These are phyloP conservation scores for Gerris lacustris DNA, from an alignment of 2,888 invertebrate genomes.

Conservation along the genomic window DNA sequence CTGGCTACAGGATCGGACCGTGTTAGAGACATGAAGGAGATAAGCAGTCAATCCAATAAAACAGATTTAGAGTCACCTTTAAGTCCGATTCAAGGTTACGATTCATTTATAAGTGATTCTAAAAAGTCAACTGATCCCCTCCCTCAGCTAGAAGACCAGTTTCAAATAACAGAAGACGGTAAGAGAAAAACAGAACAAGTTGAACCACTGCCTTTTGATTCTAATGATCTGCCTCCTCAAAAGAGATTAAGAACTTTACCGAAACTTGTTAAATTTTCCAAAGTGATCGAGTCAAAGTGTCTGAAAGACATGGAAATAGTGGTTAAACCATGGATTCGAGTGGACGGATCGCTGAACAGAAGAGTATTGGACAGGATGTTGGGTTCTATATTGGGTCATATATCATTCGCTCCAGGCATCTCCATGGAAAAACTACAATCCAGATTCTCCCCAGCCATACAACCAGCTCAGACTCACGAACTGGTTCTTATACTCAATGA, in stretches of 20 bases:
- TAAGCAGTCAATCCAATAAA: neutral
- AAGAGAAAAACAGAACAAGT: neutral
- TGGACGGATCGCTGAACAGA: conserved; percentile 58
- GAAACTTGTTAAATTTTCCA: neutral
- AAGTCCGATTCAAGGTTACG: too few relatives aligned
- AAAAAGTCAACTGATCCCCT: too few relatives aligned
- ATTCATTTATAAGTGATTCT: too few relatives aligned
- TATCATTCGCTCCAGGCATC: conserved; percentile 50
- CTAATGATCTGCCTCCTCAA: neutral
- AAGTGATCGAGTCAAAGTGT: neutral
- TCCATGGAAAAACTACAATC: conserved; percentile 43
- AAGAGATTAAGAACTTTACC: neutral
- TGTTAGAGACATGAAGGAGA: neutral
- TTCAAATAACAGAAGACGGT: neutral
- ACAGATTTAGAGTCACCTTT: too few relatives aligned
- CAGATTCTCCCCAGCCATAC: conserved; percentile 51
- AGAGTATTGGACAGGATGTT: conserved; percentile 56
- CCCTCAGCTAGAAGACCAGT: neutral
- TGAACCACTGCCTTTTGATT: neutral
- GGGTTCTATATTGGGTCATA: conserved; percentile 51
- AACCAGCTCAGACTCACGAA: conserved; percentile 51
- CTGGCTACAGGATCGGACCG: conserved; percentile 15
- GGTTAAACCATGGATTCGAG: conserved; percentile 58
- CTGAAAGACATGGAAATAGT: conserved; percentile 33
- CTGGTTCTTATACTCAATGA: conserved; percentile 45